Conservation (phyloP, 2,797 vertebrate species). For the Oceanodroma leucorhoa region DNA sequence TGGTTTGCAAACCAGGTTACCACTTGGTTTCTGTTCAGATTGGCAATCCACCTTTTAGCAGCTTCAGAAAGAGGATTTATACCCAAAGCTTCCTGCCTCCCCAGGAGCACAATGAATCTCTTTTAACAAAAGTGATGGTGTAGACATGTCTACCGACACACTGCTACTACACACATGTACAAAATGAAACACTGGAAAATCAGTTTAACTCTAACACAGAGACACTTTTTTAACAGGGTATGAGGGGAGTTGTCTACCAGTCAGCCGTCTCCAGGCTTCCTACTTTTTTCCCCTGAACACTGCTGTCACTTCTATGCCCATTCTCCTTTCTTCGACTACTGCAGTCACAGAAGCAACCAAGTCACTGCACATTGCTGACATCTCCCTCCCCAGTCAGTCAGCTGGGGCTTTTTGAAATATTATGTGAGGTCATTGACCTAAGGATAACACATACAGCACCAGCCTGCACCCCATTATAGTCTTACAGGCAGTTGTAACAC, state of each 20-base stretch:
- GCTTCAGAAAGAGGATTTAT: not conserved
- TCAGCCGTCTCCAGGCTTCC: not conserved
- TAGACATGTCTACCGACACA: not conserved
- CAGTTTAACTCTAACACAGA: not conserved
- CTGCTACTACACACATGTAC: not conserved
- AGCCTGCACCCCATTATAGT: not conserved
- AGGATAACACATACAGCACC: not conserved
- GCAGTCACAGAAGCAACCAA: not conserved
- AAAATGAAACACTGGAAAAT: not conserved
- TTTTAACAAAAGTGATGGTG: not conserved
- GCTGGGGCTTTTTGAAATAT: not conserved
- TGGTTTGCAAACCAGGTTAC: not conserved
- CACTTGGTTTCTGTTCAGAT: not conserved
- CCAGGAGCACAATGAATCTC: not conserved
- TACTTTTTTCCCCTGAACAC: not conserved
- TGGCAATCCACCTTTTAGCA: not conserved
- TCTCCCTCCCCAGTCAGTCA: not conserved
- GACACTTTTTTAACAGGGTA: not conserved
- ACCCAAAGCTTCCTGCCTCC: not conserved
- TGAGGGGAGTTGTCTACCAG: not conserved
- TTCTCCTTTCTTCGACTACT: not conserved
- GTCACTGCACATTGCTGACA: not conserved
- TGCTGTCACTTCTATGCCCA: not conserved
- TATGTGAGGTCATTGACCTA: not conserved
- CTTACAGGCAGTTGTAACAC: not conserved